A percentile compares a stretch with the other conserved stretches of the same genome.
Conservation (phyloP, 2,888 invertebrate species). For the Dinocampus coccinellae region DNA sequence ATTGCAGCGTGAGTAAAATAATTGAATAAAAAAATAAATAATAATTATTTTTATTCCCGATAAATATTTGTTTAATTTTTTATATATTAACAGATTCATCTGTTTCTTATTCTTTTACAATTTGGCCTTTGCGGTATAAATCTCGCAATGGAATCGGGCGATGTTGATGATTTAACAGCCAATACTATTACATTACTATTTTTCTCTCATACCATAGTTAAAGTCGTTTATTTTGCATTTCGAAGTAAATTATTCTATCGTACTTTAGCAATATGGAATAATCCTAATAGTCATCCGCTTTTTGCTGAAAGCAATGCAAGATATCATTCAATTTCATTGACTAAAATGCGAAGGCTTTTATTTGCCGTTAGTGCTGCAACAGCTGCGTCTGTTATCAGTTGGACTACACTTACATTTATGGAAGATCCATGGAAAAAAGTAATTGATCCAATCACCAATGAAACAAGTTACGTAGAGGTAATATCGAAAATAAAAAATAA, state of each 20-base stretch:
- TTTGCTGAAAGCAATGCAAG: slow-evolving; percentile 87
- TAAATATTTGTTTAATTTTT: slow-evolving; percentile 1
- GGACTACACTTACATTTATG: slow-evolving; percentile 85
- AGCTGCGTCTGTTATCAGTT: slow-evolving; percentile 74
- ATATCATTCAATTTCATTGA: slow-evolving; percentile 80
- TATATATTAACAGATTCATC: slow-evolving; percentile 67
- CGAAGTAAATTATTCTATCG: slow-evolving; percentile 83
- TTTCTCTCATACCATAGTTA: slow-evolving; percentile 83
- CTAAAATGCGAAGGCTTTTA: slow-evolving; percentile 81
- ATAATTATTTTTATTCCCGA: not conserved
- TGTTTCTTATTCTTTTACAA: slow-evolving; percentile 76
- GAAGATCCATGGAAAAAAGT: slow-evolving; percentile 81
- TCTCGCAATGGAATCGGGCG: slow-evolving; percentile 79
- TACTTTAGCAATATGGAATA: slow-evolving; percentile 86
- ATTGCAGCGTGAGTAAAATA: slow-evolving; percentile 62
- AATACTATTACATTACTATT: slow-evolving; percentile 87
- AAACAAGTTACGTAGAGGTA: slow-evolving; percentile 77
- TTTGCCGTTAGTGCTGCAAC: slow-evolving; percentile 78
- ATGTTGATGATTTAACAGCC: slow-evolving; percentile 80
- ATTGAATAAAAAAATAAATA: not conserved
- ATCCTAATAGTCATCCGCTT: slow-evolving; percentile 85
- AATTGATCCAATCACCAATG: slow-evolving; percentile 78
- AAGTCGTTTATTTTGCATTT: slow-evolving; percentile 80
- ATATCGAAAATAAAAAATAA: not conserved
- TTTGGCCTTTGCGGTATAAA: slow-evolving; percentile 77